Base-by-base conservation (phyloP, 2,797 vertebrate species). In the Smutsia temminckii region DNA sequence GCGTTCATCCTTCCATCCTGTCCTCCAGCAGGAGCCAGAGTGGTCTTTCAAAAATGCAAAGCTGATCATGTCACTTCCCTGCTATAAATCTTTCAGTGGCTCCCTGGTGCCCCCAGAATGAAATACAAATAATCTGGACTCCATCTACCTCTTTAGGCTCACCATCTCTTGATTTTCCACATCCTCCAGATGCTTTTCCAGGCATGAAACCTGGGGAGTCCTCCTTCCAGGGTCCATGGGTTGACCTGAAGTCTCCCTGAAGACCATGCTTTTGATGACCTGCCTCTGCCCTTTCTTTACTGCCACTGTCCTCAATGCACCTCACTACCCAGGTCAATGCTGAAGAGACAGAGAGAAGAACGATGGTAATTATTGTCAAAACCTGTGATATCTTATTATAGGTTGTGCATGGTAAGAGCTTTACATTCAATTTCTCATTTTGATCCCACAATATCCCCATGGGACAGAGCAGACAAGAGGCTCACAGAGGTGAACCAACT, bases 401-500 rank as follows among this genome's bases (percentile, higher is more conserved):
- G 55, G 51, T 27, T 12, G 40, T 16, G 51, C 83, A 55, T 27
- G 37, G 51, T 5, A 71, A 93, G 93, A 72, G 37, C 20, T 27
- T 85, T 42, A 17, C 59, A 37, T n/a, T 71, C 63, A 34, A n/a
- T 37, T 92, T 89, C 55, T 74, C 57, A 0, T 93, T 93, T 94
- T 78, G 85, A 96, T 87, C 89, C 61, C 49, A 29, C 27, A 66
- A 2, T 53, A 64, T 75, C 68, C 64, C 27, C n/a, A 74, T 4
- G 53, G n/a, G 85, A 85, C 63, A 66, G 32, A 94, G 51, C 32
- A 37, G 20, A 72, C 9, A 25, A 59, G 53, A 88, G 64, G 55
- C 59, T 80, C 89, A 55, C 69, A 75, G 75, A 94, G 69, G 83
- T 71, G 87, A 86, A 91, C 78, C 51, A 77, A 91, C 79, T 85